These are phyloP conservation scores for Dryobates pubescens DNA, from an alignment of 2,797 vertebrate species.

Conservation along the genomic window DNA sequence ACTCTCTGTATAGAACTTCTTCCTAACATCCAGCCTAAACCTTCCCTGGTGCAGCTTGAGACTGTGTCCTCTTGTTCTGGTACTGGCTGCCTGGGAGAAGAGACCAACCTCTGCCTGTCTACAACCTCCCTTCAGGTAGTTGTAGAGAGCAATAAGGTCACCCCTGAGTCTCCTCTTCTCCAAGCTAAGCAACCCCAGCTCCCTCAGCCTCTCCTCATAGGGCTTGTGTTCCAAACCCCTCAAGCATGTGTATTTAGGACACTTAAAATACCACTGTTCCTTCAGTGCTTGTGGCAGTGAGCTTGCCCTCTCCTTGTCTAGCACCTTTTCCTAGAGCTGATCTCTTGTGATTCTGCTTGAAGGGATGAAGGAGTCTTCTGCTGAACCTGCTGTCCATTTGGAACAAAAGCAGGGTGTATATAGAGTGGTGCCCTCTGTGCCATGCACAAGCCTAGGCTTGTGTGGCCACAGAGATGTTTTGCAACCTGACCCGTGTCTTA, in stretches of 20 bases:
- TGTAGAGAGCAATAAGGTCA: too few species aligned
- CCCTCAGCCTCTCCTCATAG: too few species aligned
- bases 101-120: too few species aligned
- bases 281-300: background rate
- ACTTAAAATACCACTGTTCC: background rate
- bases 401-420: background rate
- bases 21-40: too few species aligned
- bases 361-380: background rate
- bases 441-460: background rate
- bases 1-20: too few species aligned
- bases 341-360: rapidly evolving
- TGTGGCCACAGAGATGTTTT: background rate
- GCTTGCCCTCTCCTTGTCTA: background rate
- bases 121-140: too few species aligned
- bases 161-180: too few species aligned
- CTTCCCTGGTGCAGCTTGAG: too few species aligned
- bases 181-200: too few species aligned
- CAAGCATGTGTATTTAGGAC: background rate
- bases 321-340: background rate
- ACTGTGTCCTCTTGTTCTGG: too few species aligned
- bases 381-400: background rate
- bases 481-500: background rate
- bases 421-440: background rate
- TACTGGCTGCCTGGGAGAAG: too few species aligned
- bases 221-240: too few species aligned